phyloP scores from a whole-genome alignment of 2,888 invertebrate species.

The Acheta domesticus region DNA sequence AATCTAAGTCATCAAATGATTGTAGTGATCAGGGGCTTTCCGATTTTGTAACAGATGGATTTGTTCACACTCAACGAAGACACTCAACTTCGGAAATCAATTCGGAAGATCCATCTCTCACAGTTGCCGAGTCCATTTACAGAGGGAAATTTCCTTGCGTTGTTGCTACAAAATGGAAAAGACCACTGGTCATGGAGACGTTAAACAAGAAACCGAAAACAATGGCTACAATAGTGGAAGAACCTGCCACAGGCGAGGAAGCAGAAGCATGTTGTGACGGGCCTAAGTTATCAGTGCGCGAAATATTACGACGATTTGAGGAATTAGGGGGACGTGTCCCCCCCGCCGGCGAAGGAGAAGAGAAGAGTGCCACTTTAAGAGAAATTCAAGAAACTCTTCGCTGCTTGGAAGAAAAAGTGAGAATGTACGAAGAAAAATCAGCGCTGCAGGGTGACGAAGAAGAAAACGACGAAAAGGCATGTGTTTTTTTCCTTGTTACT shows the following conservation, averaged over 20 bases:
- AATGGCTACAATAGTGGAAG: constrained; percentile 81
- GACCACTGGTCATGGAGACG: constrained; percentile 21
- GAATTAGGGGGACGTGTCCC: constrained; percentile 51
- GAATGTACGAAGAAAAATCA: constrained; percentile 35
- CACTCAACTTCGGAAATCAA: constrained; percentile 20
- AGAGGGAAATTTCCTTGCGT: constrained; percentile 3
- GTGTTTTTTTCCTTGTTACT: not conserved
- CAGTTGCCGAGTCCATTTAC: not conserved
- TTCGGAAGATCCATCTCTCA: not conserved
- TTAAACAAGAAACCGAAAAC: constrained; percentile 27
- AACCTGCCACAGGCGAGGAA: constrained; percentile 49
- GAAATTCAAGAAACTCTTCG: constrained; percentile 49
- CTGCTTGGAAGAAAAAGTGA: constrained; percentile 50
- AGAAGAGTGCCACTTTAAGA: constrained; percentile 48
- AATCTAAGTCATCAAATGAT: not conserved
- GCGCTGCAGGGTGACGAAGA: not conserved
- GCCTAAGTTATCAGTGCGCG: constrained; percentile 78
- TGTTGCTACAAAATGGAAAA: constrained; percentile 24
- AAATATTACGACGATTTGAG: constrained; percentile 78
- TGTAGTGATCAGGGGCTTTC: too few relatives aligned
- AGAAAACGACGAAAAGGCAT: not conserved
- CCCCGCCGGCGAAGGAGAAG: constrained; percentile 40
- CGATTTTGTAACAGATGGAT: not conserved
- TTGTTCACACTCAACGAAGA: not conserved
- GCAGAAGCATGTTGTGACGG: constrained; percentile 48